phyloP scores from a whole-genome alignment of 2,888 invertebrate species.

The Polyommatus icarus region DNA sequence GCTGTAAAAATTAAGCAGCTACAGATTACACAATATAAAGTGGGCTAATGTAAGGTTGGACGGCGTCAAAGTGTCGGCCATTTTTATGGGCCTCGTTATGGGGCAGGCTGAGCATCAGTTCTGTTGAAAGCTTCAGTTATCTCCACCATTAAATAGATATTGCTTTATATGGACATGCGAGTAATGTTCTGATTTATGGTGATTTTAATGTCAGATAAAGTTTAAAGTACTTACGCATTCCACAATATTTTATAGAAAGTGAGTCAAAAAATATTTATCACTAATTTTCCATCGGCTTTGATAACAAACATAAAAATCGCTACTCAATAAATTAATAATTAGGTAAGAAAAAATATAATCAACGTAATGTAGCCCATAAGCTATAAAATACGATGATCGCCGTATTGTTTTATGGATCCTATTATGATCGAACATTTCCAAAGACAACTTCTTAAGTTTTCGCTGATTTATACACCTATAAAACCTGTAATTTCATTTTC shows the following conservation, averaged over 20 bases:
- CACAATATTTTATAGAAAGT: no score
- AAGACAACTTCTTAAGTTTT: conserved; percentile 2
- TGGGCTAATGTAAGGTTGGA: conserved; percentile 5
- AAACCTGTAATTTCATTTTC: conserved; percentile 4
- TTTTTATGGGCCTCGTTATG: conserved; percentile 19
- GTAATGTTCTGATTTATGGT: conserved; percentile 1
- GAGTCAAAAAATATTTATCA: no score
- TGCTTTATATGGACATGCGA: not conserved
- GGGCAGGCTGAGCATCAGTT: conserved; percentile 12
- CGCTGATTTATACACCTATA: not conserved
- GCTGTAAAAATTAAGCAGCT: conserved; percentile 8
- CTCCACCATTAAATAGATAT: conserved; percentile 21
- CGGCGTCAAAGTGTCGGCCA: conserved; percentile 27
- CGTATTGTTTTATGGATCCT: not conserved
- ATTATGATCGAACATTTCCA: not conserved
- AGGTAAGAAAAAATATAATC: not conserved
- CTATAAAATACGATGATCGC: not conserved
- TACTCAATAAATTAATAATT: no score
- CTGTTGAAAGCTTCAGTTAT: conserved; percentile 20
- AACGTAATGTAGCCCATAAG: not conserved
- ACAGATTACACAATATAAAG: conserved; percentile 13
- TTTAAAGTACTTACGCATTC: no score
- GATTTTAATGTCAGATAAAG: not conserved
- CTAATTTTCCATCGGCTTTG: no score
- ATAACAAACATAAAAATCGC: no score